Base-by-base conservation (phyloP, 2,113 vertebrate genomes). In the Stictonetta naevosa region DNA sequence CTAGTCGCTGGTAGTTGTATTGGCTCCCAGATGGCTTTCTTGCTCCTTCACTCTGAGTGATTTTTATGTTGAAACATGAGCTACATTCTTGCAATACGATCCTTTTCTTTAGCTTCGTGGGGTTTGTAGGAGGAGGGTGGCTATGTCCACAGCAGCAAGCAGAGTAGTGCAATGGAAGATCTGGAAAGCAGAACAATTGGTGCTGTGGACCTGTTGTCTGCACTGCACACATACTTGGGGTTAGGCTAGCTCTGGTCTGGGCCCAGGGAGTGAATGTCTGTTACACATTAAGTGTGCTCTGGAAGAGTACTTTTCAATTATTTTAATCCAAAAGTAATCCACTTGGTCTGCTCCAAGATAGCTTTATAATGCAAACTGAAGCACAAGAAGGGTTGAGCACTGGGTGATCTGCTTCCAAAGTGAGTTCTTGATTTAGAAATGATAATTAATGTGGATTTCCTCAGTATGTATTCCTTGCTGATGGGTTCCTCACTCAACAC, bases 261-360 rank as follows among this genome's bases (percentile, higher is more conserved):
- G 64, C n/a, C 36, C 3, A 2, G 19, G 55, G 29, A 8, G 58
- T 25, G 31, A 28, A 10, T 20, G 38, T 48, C 38, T 79, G 26
- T 26, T 28, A 5, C 3, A 18, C 4, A 0, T 38, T 36, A 26
- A 1, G 0, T 67, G 40, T 67, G 40, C 71, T 56, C 50, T 52
- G 64, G 28, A 85, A 62, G 19, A 28, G 3, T 71, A 23, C 34
- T 76, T 10, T 76, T 46, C 46, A 53, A 4, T 18, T 53, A n/a
- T 29, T 63, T 67, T 50, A 64, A 53, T 63, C 69, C 14, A 26
- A 53, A 67, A 44, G 66, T 25, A 52, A 46, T 21, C 44, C 29
- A 17, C 52, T 42, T 79, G 38, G 46, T 79, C 31, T 64, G 15
- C 48, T 73, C 42, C 48, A 68, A 55, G 46, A 50, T 73, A 31